Base-by-base conservation (phyloP, 2,888 invertebrate species). In the Lasiommata megera region DNA sequence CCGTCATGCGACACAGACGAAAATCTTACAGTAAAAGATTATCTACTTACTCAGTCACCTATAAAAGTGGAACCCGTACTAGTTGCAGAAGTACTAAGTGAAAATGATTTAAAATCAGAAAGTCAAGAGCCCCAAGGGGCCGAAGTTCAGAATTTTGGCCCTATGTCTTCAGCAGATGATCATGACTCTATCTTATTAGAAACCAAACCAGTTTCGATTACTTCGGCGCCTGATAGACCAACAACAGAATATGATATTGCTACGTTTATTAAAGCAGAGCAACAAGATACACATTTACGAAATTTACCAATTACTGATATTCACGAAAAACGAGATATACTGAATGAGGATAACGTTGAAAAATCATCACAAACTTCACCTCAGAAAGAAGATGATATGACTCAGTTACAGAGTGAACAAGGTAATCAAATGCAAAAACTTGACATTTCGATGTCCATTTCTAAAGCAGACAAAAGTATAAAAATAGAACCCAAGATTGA, bases 361-460 rank as follows among this genome's bases (percentile, higher is more conserved):
- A 60, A 59, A 38, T 44, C 53, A 11, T 50, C 58, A 16, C 60
- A 60, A 53, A 53, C 54, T 9, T 31, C 46, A 0, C 29, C 11
- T 6, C 14, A 3, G 1, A 37, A 14, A 14, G 37, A 14, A 6
- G 37, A 37, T 6, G 1, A 6, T 12, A 0, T 12, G 3, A 6
- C 1, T 5, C 14, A 56, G 31, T 41, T 44, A 28, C 12, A 23
- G 36, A 48, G 48, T 23, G 38, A 43, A 31, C 44, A 41, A 28
- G 14, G 23, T 38, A 51, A 53, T 31, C 34, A 48, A 51, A 46
- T 54, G 3, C 62, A 57, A 47, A 58, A 55, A 34, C 57, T 88
- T 14, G 85, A 89, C 29, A 84, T 89, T 63, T 76, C 81, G 41
- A 73, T 88, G 71, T 80, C 85, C 40, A 69, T 89, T 28, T 69